Evolutionary conservation across 1,140 invertebrate species (phyloP).

Genomic region (Anagrus nilaparvatae): DNA sequence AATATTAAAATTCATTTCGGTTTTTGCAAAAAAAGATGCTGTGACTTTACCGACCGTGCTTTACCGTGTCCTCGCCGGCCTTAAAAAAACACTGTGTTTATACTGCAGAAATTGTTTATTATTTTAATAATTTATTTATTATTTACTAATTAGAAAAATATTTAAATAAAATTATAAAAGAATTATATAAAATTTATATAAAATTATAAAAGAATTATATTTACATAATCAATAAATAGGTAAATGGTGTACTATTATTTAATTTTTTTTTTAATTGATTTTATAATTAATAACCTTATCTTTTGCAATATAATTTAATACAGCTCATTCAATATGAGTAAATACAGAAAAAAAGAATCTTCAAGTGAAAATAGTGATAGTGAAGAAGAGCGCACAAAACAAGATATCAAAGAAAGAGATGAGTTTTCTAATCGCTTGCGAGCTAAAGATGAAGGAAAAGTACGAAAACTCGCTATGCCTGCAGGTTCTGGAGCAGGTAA

Average conservation of each 20-base stretch:
- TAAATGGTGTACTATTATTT: not conserved
- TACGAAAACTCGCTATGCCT: constrained; percentile 66
- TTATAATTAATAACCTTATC: not conserved
- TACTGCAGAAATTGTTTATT: no score
- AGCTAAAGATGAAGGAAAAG: constrained; percentile 83
- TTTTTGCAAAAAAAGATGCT: no score
- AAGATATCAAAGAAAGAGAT: constrained; percentile 87
- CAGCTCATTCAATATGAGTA: constrained; percentile 41
- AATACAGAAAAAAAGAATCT: constrained; percentile 42
- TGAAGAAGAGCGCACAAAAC: constrained; percentile 54
- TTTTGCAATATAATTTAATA: not conserved
- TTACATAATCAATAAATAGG: no score
- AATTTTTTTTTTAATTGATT: not conserved
- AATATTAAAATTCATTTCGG: no score
- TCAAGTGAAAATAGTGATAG: constrained; percentile 48
- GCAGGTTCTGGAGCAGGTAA: constrained; percentile 40
- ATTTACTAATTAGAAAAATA: no score
- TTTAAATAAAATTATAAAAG: no score
- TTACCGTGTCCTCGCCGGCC: no score
- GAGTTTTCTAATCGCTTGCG: constrained; percentile 85
- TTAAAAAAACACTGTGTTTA: no score
- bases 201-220: no score
- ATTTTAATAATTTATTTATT: no score
- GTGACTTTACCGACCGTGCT: no score
- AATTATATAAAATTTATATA: no score